phyloP scores from a whole-genome alignment of 2,113 vertebrate species.

The Pelodiscus sinensis region DNA sequence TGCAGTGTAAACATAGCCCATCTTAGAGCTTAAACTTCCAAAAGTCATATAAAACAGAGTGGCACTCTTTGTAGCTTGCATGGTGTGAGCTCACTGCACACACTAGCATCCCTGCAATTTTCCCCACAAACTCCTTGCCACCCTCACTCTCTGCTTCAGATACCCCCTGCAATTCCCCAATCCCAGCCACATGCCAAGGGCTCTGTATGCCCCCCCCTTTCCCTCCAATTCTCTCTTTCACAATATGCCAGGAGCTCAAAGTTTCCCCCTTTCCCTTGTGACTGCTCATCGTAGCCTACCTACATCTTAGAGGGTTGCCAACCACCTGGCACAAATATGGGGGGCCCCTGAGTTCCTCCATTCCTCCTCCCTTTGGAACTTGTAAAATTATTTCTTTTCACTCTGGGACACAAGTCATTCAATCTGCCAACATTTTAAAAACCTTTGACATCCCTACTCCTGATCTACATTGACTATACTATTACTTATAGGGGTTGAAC shows the following conservation, averaged over 20 bases:
- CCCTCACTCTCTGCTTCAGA: too few relatives aligned
- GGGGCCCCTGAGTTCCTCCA: neutral
- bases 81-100: neutral
- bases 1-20: too few relatives aligned
- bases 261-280: neutral
- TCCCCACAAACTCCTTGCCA: too few relatives aligned
- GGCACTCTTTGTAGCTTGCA: neutral
- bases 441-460: rapidly evolving
- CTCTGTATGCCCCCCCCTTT: neutral
- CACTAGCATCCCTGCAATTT: neutral
- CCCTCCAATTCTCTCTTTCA: neutral
- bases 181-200: neutral
- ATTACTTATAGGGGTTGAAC: neutral
- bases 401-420: neutral
- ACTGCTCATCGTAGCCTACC: neutral
- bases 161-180: neutral
- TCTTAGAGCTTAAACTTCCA: neutral
- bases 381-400: neutral
- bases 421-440: neutral
- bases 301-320: neutral
- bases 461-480: neutral
- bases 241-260: neutral
- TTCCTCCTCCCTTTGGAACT: neutral
- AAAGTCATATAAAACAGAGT: neutral
- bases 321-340: neutral